Percentiles rank a stretch among this genome's conserved stretches.
Conservation (phyloP, 2,113 vertebrate genomes). For the Bos indicus region DNA sequence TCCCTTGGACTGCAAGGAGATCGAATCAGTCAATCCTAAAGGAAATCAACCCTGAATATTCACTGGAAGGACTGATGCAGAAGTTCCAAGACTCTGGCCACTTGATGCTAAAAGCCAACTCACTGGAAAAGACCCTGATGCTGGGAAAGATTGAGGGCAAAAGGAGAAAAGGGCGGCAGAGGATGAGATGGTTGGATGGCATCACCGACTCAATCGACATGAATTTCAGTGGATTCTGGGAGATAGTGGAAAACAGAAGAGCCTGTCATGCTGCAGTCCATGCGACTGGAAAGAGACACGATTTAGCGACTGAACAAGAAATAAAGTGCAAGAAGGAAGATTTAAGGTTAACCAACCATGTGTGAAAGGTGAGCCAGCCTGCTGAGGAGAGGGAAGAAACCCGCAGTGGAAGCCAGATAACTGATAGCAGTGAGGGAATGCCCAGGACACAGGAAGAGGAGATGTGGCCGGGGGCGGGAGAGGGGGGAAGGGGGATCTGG, state of each 20-base stretch:
- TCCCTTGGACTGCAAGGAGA: not conserved
- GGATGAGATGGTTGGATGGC: not conserved
- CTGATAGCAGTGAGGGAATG: not conserved
- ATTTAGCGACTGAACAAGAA: not conserved
- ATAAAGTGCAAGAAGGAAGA: not conserved
- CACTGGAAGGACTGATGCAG: not conserved
- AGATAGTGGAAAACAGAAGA: not conserved
- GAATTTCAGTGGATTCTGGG: not conserved
- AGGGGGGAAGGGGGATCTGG: no score
- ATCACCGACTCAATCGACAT: not conserved
- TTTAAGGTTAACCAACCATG: not conserved
- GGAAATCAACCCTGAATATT: not conserved
- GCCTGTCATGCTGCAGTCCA: not conserved
- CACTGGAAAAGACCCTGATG: not conserved
- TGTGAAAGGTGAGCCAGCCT: not conserved
- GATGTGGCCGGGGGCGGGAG: accelerated
- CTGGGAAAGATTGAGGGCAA: not conserved
- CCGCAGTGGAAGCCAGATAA: not conserved
- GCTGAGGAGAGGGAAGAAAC: not conserved
- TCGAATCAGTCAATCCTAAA: not conserved
- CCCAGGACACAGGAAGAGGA: not conserved
- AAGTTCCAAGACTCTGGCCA: not conserved
- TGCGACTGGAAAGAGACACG: not conserved
- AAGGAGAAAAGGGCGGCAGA: not conserved
- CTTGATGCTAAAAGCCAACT: not conserved